A percentile compares a stretch with the other conserved stretches of the same genome.
These are phyloP conservation scores for Cyrtorhinus lividipennis DNA, from an alignment of 1,140 invertebrate genomes.

Conservation along the genomic window DNA sequence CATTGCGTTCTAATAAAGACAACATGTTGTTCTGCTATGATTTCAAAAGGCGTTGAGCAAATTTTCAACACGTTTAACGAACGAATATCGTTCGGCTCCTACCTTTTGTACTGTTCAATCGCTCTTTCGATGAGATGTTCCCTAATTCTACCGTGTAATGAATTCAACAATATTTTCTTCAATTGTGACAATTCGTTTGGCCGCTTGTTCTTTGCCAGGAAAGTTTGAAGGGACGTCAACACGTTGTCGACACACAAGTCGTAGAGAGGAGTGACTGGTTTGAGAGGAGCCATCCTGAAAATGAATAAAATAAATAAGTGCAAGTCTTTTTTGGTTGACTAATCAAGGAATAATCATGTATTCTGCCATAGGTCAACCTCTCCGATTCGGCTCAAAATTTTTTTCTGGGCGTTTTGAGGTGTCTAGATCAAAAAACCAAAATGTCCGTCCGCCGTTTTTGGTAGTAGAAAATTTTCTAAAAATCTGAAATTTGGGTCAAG, in stretches of 20 bases:
- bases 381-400: no score
- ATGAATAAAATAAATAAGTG: no score
- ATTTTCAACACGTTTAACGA: background rate
- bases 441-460: no score
- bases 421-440: no score
- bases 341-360: no score
- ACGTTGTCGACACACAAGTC: constrained; percentile 2
- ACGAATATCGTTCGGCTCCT: no score
- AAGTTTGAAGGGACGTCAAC: constrained; percentile 10
- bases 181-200: constrained; percentile 1
- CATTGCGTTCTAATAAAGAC: background rate
- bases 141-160: constrained; percentile 17
- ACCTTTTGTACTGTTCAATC: constrained; percentile 10
- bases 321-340: no score
- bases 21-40: background rate
- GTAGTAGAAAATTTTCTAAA: no score
- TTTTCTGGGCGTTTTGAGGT: no score
- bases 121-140: constrained; percentile 19
- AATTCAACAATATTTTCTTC: constrained; percentile 8
- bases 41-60: background rate
- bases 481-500: no score
- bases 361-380: no score
- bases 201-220: constrained; percentile 1
- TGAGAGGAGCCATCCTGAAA: constrained; percentile 15
- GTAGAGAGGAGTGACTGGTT: constrained; percentile 12